These are phyloP conservation scores for Microcebus ravelobensis DNA, from an alignment of 2,113 vertebrate species.

Conservation along the genomic window DNA sequence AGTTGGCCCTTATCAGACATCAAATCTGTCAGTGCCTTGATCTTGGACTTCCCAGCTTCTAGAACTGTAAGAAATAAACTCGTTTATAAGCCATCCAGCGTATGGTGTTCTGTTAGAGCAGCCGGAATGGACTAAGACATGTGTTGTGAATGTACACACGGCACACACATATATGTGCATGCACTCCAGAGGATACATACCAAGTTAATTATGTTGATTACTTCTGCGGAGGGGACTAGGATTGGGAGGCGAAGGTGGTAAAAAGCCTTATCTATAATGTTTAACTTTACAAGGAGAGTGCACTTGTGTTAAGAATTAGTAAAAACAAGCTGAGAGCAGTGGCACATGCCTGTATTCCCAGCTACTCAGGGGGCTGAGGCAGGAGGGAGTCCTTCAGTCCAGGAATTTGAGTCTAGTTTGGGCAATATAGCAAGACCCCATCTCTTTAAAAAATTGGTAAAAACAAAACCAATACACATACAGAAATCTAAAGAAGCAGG, in stretches of 20 bases:
- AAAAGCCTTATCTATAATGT: background rate
- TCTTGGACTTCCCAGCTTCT: background rate
- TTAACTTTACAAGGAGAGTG: background rate
- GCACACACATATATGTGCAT: background rate
- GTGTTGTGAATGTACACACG: background rate
- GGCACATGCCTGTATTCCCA: background rate
- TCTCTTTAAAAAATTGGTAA: background rate
- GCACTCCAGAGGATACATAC: background rate
- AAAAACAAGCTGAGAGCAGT: background rate
- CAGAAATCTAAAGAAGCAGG: background rate
- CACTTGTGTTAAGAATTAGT: conserved; percentile 12
- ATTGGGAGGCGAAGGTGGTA: background rate
- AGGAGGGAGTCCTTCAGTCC: background rate
- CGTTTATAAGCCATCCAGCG: background rate
- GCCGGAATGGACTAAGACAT: background rate
- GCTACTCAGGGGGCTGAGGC: background rate
- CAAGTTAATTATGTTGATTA: background rate
- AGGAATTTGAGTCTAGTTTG: background rate
- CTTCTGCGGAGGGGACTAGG: background rate
- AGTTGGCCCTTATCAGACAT: background rate
- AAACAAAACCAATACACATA: background rate
- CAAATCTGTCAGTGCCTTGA: background rate
- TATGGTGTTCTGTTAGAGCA: background rate
- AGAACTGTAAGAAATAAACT: background rate
- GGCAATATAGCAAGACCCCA: background rate